A percentile compares a stretch with the other conserved stretches of the same genome.
These are phyloP conservation scores for Hyalella azteca DNA, from an alignment of 2,888 invertebrate species.

Conservation along the genomic window DNA sequence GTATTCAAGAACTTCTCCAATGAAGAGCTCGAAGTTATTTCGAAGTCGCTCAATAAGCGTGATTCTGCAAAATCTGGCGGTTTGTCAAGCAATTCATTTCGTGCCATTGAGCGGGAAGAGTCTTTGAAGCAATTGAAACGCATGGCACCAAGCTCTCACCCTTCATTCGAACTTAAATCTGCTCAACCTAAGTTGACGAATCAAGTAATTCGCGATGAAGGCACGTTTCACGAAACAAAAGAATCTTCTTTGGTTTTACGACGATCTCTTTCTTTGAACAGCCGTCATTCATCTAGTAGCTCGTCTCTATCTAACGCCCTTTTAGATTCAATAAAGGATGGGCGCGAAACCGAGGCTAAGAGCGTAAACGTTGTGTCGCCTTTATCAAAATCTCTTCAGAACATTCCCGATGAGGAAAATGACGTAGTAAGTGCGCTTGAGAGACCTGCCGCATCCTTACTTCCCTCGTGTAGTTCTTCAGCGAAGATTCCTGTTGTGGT, in stretches of 20 bases:
- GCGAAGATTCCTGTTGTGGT: conserved; percentile 16
- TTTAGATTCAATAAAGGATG: neutral
- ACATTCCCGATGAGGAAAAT: conserved; percentile 26
- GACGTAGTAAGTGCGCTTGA: conserved; percentile 31
- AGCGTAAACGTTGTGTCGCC: neutral
- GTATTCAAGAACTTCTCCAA: conserved; percentile 51
- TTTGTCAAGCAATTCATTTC: neutral
- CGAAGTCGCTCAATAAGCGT: conserved; percentile 47
- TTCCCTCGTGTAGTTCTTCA: conserved; percentile 5
- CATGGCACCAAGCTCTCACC: conserved; percentile 27
- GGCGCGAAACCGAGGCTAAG: neutral
- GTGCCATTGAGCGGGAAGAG: conserved; percentile 38
- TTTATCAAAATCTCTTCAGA: conserved; percentile 26
- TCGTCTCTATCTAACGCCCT: neutral
- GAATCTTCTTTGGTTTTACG: neutral
- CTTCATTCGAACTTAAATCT: neutral
- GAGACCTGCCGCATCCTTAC: conserved; percentile 1
- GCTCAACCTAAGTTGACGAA: neutral
- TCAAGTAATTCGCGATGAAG: neutral
- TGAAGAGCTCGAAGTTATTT: conserved; percentile 53
- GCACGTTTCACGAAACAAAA: neutral
- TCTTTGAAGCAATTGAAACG: conserved; percentile 33
- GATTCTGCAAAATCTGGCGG: conserved; percentile 41
- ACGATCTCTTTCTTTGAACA: conserved; percentile 14
- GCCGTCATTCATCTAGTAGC: conserved; percentile 3